phyloP scores from a whole-genome alignment of 2,888 invertebrate genomes.

The Diloba caeruleocephala region DNA sequence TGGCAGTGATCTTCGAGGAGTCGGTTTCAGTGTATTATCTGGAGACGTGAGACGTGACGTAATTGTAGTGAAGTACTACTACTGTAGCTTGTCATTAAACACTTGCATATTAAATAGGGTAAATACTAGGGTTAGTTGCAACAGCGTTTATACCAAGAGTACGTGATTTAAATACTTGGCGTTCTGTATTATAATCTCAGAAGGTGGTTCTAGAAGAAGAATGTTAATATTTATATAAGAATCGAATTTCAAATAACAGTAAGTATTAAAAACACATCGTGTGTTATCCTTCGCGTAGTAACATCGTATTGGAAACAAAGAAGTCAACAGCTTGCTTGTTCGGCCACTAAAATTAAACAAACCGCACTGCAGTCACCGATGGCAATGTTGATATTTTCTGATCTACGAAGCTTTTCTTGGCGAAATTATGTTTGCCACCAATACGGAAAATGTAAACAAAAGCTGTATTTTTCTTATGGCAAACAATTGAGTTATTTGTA shows the following conservation, averaged over 20 bases:
- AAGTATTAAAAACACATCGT: too few species aligned
- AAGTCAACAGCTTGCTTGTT: conserved; percentile 10
- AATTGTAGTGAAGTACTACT: conserved; percentile 7
- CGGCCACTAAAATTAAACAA: conserved; percentile 19
- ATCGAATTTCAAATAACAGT: too few species aligned
- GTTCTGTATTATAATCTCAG: too few species aligned
- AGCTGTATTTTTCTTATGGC: conserved; percentile 29
- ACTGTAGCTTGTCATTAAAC: conserved; percentile 34
- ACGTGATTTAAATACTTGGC: not conserved
- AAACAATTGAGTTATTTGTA: conserved; percentile 22
- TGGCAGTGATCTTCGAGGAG: conserved; percentile 2
- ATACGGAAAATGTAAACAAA: conserved; percentile 38
- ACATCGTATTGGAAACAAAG: too few species aligned
- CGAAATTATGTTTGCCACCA: conserved; percentile 30
- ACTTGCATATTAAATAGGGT: conserved; percentile 30
- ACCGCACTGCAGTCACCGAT: conserved; percentile 19
- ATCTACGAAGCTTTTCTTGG: conserved; percentile 23
- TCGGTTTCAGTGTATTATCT: conserved; percentile 3
- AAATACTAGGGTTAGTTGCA: conserved; percentile 5
- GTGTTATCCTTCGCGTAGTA: too few species aligned
- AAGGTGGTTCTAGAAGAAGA: not conserved
- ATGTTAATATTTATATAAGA: not conserved
- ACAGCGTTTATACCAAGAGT: not conserved
- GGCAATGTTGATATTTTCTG: conserved; percentile 28
- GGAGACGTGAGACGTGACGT: conserved; percentile 18